These are phyloP conservation scores for Rhynchotus rufescens DNA, from an alignment of 2,797 vertebrate species.

Conservation along the genomic window DNA sequence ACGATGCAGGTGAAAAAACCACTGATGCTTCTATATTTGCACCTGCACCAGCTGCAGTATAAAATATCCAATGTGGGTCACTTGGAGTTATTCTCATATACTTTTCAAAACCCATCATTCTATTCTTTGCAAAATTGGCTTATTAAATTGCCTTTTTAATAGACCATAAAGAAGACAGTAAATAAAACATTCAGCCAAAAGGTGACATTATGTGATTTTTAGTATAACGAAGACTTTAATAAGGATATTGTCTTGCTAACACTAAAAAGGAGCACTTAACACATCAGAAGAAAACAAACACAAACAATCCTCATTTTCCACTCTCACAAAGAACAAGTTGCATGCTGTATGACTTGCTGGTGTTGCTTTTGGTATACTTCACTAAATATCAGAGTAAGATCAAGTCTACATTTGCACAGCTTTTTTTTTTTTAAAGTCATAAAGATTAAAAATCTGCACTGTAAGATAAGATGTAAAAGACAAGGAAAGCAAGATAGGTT, in stretches of 20 bases:
- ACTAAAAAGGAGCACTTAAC: background rate
- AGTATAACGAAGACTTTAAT: background rate
- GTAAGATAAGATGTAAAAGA: background rate
- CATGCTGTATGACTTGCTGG: background rate
- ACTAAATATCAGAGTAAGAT: background rate
- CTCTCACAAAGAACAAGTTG: background rate
- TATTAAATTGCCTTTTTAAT: too few species aligned
- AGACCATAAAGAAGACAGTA: too few species aligned
- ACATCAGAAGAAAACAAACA: background rate
- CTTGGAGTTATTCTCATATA: background rate
- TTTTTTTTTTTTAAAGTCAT: background rate
- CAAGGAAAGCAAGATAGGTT: background rate
- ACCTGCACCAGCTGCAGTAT: conserved; percentile 78
- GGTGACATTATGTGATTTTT: background rate
- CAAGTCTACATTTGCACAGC: background rate
- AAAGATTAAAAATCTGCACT: background rate
- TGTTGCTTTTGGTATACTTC: background rate
- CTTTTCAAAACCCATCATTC: background rate
- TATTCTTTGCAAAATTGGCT: background rate
- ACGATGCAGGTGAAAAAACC: conserved; percentile 88
- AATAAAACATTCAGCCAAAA: background rate
- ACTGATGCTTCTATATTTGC: conserved; percentile 86
- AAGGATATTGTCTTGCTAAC: background rate
- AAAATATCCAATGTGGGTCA: background rate
- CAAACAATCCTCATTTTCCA: background rate